Base-by-base conservation (phyloP, 2,797 vertebrate species). In the Synaphobranchus kaupii region DNA sequence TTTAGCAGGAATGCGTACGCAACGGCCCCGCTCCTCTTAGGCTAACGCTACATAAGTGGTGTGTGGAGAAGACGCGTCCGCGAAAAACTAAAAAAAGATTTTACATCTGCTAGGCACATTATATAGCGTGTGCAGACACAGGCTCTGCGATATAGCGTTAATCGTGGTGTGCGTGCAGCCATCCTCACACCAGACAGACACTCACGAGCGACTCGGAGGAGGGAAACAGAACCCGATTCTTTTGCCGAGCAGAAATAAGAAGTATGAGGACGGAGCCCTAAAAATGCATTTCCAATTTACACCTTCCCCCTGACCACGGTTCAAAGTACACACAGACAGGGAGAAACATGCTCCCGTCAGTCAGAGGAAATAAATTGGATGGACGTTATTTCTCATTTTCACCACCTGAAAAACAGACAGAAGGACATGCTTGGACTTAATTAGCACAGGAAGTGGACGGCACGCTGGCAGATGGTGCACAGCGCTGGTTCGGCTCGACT, bases 381-480 rank as follows among this genome's bases (percentile, higher is more conserved):
- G 87, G 88, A 90, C 89, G 87, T 85, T 88, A 84, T 86, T 88
- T 86, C 88, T 90, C 87, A 90, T 90, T 91, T 89, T 90, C 88
- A 89, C 76, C 87, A 90, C 87, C 86, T 87, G 86, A 87, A 88
- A 86, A 85, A 88, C 58, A 87, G 80, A 68, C 88, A 90, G 87
- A 88, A 85, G 88, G 89, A 88, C 87, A 88, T 87, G 89, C 80
- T 88, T 86, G 89, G 90, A 89, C 91, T 89, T 91, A 90, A 91
- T 93, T 93, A 90, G 88, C 89, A 86, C 89, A 89, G 90, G 89
- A 93, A 91, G 85, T 89, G 91, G 90, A 89, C 85, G 88, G 86
- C 78, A 63, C 52, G 28, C 9, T 39, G 68, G 88, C 91, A 92
- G 91, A 91, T 91, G 90, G 90, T 86, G 87, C 84, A 52, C 85